These are phyloP conservation scores for Catharus ustulatus DNA, from an alignment of 2,797 vertebrate species.

Conservation along the genomic window DNA sequence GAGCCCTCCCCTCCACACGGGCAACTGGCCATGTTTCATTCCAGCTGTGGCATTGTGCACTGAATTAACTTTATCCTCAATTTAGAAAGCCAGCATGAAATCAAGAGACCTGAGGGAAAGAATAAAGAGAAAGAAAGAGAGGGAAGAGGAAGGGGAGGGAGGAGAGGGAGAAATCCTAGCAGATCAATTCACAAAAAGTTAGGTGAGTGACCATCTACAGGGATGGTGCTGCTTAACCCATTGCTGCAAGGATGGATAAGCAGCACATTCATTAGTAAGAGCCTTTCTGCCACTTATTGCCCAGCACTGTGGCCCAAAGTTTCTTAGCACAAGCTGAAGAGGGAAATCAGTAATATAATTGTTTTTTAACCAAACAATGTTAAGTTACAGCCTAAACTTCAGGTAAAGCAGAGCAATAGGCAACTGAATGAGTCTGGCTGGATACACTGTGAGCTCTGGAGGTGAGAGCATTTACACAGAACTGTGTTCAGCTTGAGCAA, in stretches of 20 bases:
- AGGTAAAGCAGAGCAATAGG: conserved; percentile 10
- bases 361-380: conserved; percentile 40
- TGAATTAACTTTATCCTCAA: conserved; percentile 84
- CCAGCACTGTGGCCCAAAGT: neutral
- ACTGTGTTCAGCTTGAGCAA: accelerated
- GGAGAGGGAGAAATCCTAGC: conserved; percentile 48
- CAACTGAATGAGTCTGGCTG: conserved; percentile 12
- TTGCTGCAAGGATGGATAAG: conserved; percentile 48
- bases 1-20: conserved; percentile 61
- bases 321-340: conserved; percentile 53
- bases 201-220: conserved; percentile 60
- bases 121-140: conserved; percentile 55
- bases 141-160: conserved; percentile 48
- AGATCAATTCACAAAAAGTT: conserved; percentile 63
- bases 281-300: conserved; percentile 47
- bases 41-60: conserved; percentile 81
- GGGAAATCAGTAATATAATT: neutral
- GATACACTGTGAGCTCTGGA: neutral
- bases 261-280: conserved; percentile 2
- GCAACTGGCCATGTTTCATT: conserved; percentile 75
- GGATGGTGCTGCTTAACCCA: conserved; percentile 61
- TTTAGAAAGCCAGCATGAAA: conserved; percentile 87
- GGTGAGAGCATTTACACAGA: neutral
- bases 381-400: neutral
- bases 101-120: conserved; percentile 72